These are phyloP conservation scores for Aleadryas rufinucha DNA, from an alignment of 2,113 vertebrate species.

Conservation along the genomic window DNA sequence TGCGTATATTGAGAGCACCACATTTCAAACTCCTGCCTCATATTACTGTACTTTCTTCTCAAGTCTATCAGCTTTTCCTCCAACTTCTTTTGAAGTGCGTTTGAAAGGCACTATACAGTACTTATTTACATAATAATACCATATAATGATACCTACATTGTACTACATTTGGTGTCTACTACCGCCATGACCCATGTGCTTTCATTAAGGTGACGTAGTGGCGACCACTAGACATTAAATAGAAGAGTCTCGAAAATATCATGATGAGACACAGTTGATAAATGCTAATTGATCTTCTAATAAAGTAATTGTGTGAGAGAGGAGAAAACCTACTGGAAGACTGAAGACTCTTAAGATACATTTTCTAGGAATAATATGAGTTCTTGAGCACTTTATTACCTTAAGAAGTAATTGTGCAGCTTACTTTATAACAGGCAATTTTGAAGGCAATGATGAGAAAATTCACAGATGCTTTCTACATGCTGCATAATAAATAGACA, in stretches of 20 bases:
- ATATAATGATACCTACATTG: neutral
- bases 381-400: neutral
- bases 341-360: neutral
- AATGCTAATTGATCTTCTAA: neutral
- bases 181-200: neutral
- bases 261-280: neutral
- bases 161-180: neutral
- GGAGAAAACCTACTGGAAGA: neutral
- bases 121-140: slow-evolving; percentile 11
- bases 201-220: neutral
- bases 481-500: neutral
- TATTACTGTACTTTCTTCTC: neutral
- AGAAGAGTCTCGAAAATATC: neutral
- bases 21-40: neutral
- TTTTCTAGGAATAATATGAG: neutral
- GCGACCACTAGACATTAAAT: neutral
- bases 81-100: neutral
- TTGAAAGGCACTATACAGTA: neutral
- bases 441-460: neutral
- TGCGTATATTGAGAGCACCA: neutral
- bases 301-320: neutral
- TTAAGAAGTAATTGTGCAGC: neutral
- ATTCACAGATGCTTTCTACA: neutral
- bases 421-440: neutral
- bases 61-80: neutral